Conservation (phyloP, 30 jellyfish, hydroid and myxozoan genomes). For the Haliclystus octoradiatus region DNA sequence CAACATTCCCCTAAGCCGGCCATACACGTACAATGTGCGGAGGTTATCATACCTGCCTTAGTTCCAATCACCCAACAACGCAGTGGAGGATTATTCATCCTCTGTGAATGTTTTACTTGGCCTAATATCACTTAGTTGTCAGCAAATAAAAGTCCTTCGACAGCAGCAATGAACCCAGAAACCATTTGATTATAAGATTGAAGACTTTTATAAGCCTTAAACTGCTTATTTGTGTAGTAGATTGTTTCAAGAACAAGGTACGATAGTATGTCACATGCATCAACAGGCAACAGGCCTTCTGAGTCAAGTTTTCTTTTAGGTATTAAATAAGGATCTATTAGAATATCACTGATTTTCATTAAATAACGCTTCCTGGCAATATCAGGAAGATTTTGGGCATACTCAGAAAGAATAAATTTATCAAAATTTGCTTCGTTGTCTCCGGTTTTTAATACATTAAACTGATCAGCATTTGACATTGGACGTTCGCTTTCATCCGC, state of each 20-base stretch:
- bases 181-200: constrained; percentile 19
- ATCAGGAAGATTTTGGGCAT: no score
- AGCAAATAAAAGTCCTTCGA: constrained; percentile 5
- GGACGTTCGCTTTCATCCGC: no score
- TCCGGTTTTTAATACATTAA: no score
- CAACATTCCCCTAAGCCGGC: no score
- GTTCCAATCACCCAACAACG: no score
- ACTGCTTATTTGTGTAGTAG: constrained; percentile 25
- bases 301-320: constrained; percentile 13
- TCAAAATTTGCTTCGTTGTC: constrained; percentile 10
- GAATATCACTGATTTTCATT: constrained; percentile 4
- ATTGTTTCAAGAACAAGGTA: constrained; percentile 23
- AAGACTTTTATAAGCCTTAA: constrained; percentile 20
- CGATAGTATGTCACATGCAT: constrained; percentile 17
- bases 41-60: no score
- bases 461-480: no score
- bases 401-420: no score
- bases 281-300: constrained; percentile 20
- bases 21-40: no score
- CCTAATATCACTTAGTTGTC: no score
- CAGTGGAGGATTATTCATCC: no score
- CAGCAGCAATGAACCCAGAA: constrained; percentile 17
- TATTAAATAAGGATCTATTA: constrained; percentile 8
- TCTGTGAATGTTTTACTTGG: no score
- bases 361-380: constrained; percentile 1